Evolutionary conservation across 2,888 invertebrate genomes (phyloP), one percentile per base, ranked within the genome.

Genomic region (Thecophora atra): DNA sequence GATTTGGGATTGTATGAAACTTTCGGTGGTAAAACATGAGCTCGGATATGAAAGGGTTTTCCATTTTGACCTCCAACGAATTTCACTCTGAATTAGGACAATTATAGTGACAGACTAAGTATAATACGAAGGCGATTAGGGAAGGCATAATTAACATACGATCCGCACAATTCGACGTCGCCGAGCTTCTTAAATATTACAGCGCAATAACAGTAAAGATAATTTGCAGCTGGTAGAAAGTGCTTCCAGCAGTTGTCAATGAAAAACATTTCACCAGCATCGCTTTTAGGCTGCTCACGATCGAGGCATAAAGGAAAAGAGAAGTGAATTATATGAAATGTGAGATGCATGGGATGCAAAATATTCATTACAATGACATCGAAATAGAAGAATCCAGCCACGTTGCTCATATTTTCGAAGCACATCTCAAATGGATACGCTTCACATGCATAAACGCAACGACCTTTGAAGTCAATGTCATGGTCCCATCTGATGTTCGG

Each of bases 381-480:
- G 42, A 77, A 84, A 73, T 80, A 81, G 1, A 84, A 5, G 70
- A 86, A 85, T 3, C 83, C 85, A 17, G 79, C 79, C 3, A 83
- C 75, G 11, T 42, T 66, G 8, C 78, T 78, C 0, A n/a, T 24
- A 70, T 85, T 86, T 15, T 56, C 70, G 44, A 86, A 82, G 1
- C 30, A 7, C 78, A 86, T 83, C 7, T 77, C 64, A 47, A 85
- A 83, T 2, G 64, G 52, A 51, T 82, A 78, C 58, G 75, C 75
- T 66, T 81, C 78, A 0, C 83, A 83, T 0, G 82, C 82, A 71
- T 82, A 84, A 3, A 81, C 72, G 0, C 63, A 69, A 0, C 74
- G 75, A 1, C 77, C 63, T 3, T 75, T 71, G 30, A 84, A 79
- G 70, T 77, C 75, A 3, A 84, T 73, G 0, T 70, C 44, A 28